Base-by-base conservation (phyloP, 2,113 vertebrate species). In the Cheirogaleus medius region DNA sequence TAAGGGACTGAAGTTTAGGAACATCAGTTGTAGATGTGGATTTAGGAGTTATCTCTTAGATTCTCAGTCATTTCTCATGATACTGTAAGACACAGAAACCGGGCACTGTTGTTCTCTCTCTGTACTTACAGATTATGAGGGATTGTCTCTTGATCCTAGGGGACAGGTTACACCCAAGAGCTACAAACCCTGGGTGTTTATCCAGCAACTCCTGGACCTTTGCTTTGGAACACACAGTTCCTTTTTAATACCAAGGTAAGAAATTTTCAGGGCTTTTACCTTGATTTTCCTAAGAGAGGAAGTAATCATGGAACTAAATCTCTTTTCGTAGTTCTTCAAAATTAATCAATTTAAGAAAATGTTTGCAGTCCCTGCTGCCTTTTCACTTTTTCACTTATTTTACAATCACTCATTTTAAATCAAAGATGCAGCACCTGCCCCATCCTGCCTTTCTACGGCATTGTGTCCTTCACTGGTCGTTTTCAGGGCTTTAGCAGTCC, bases 261-360 rank as follows among this genome's bases (percentile, higher is more conserved):
- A 77, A 42, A 63, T 42, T 69, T 91, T 90, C 68, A 64, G 69
- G 73, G 34, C 11, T 58, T 68, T 96, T 80, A 34, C 34, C 44
- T 78, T 87, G 68, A 14, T 76, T 94, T 97, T 94, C 60, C 54
- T 25, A n/a, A 90, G 87, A 93, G 27, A 71, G 77, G 77, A 96
- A 42, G 7, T 44, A 74, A 32, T 69, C 29, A 25, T 39, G 66
- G 78, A 94, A 93, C 39, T 0, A 0, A 85, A 44, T 58, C 87
- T 37, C 32, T 42, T 93, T 87, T 76, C 39, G 17, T 20, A 3
- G 49, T 80, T 87, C 71, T 86, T 97, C 34, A 58, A n/a, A 86
- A 77, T 47, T 49, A 42, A 64, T 63, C 60, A 63, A 11, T 63
- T 63, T 29, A 85, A 90, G 76, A 83, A 78, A 54, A 73, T 85